Evolutionary conservation across 2,113 vertebrate species (phyloP), one percentile per base, ranked within the genome.

Genomic region (Pollimyrus isidori): DNA sequence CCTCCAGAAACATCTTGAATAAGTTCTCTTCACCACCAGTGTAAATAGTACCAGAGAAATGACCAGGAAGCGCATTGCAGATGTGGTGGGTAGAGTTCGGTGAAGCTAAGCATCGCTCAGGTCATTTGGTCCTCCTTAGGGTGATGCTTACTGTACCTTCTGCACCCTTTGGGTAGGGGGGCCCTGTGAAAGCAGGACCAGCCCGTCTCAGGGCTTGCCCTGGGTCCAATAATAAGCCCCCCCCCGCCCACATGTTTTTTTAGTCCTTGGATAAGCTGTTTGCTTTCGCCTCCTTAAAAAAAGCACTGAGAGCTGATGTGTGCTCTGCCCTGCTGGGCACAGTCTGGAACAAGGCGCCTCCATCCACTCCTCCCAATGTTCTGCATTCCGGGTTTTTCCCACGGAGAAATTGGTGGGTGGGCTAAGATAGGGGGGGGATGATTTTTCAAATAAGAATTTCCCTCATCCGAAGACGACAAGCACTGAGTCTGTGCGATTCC

Each of bases 1-100:
- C 35, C 15, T 80, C 15, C 42, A 35, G 7, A 80, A 42, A 65
- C 42, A 21, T 35, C 48, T 89, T 58, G 39, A 89, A 86, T 85
- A 62, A 90, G 89, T 87, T n/a, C 9, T 69, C n/a, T 30, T 13
- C 3, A 4, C 10, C 62, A 69, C 62, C 89, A 89, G 80, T 89
- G 87, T 89, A 88, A 84, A 30, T 69, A 30, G 26, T 69, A 69
- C n/a, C n/a, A 69, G 62, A 69, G 62, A 69, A 69, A 69, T 3
- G 10, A 69, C n/a, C 62, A 3, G 10, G 11, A 4, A 30, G 10
- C 62, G 0, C 62, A 11, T 30, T 30, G 62, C 3, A 3, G 62
- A 69, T 69, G 9, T 69, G 0, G 62, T 13, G 9, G 62, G 62
- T 26, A 69, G 62, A 13, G 62, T 30, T 69, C 30, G 62, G 26